Evolutionary conservation across 2,888 invertebrate genomes (phyloP).

Genomic region (Caenorhabditis sulstoni): DNA sequence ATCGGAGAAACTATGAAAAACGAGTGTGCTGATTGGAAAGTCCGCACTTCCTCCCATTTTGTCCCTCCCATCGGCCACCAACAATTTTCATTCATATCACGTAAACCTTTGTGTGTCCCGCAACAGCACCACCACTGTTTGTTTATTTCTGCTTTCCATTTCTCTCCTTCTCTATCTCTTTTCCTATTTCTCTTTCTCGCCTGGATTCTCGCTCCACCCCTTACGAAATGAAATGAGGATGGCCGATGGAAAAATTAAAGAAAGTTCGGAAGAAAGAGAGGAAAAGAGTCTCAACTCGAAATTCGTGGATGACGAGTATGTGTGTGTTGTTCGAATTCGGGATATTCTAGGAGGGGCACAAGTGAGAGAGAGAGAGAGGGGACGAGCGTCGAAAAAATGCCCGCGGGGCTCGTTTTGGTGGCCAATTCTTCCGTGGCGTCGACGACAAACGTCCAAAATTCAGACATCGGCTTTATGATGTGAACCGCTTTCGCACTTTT

Average conservation of each 20-base stretch:
- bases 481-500: constrained; percentile 27
- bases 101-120: background rate
- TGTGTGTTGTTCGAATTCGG: too few species aligned
- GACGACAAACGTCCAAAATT: constrained; percentile 41
- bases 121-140: too few species aligned
- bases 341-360: too few species aligned
- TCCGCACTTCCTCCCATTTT: background rate
- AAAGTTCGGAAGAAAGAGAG: background rate
- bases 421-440: constrained; percentile 22
- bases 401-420: constrained; percentile 60
- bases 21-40: constrained; percentile 2
- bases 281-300: constrained; percentile 3
- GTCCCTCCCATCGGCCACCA: too few species aligned
- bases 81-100: constrained; percentile 16
- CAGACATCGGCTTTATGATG: constrained; percentile 43
- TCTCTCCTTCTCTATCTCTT: background rate
- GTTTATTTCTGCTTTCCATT: background rate
- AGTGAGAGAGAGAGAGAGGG: constrained; percentile 17
- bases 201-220: background rate
- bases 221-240: background rate
- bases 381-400: constrained; percentile 45
- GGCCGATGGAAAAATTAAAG: too few species aligned
- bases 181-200: background rate
- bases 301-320: constrained; percentile 42
- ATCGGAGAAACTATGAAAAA: constrained; percentile 24